These are phyloP conservation scores for Rhingia rostrata DNA, from an alignment of 2,888 invertebrate genomes.

Conservation along the genomic window DNA sequence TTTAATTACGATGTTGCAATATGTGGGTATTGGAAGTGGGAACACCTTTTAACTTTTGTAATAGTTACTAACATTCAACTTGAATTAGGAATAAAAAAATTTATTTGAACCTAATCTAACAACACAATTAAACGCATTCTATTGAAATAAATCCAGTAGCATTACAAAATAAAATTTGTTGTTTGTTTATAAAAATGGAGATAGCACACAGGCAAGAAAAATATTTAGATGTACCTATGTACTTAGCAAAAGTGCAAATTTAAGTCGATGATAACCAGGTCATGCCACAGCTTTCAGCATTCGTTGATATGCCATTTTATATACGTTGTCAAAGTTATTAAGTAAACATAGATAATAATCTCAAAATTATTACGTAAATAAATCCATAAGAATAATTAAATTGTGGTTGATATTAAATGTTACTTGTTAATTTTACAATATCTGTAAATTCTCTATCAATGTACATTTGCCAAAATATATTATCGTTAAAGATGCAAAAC, in stretches of 20 bases:
- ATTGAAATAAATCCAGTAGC: no score
- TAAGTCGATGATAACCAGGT: not conserved
- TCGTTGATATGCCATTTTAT: not conserved
- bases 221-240: not conserved
- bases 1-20: no score
- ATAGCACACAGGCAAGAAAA: not conserved
- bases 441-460: no score
- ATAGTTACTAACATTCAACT: no score
- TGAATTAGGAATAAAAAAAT: no score
- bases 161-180: no score
- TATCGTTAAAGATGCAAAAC: no score
- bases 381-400: not conserved
- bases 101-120: no score
- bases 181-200: not conserved
- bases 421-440: not conserved
- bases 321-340: not conserved
- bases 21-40: no score
- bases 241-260: not conserved
- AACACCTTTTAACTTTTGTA: no score
- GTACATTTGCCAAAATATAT: no score
- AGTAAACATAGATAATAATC: not conserved
- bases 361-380: not conserved
- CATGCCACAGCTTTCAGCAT: not conserved
- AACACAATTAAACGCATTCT: no score
- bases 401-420: not conserved